Percentiles rank a stretch among this genome's conserved stretches.
phyloP scores from a whole-genome alignment of 2,888 invertebrate species.

The Laspeyria flexula region DNA sequence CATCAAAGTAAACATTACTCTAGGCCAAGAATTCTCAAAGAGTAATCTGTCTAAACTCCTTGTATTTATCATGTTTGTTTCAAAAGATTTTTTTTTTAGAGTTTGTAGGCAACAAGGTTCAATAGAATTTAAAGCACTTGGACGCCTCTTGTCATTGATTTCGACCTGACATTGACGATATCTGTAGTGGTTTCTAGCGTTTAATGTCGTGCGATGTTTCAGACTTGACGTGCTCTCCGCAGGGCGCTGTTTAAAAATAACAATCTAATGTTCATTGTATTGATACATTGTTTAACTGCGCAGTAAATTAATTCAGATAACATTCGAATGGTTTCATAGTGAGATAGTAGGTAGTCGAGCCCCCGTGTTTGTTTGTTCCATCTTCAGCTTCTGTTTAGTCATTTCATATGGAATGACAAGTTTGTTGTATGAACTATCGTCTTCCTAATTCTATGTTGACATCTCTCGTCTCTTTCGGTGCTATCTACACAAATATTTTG shows the following conservation, averaged over 20 bases:
- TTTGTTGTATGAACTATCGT: constrained; percentile 40
- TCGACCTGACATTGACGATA: too few species aligned
- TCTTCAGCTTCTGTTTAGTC: constrained; percentile 56
- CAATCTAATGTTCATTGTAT: not conserved
- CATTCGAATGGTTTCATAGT: constrained; percentile 40
- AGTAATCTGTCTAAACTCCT: too few species aligned
- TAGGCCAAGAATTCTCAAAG: too few species aligned
- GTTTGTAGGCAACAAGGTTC: too few species aligned
- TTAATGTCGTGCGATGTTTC: too few species aligned
- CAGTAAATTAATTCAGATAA: constrained; percentile 37
- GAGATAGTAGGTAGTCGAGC: constrained; percentile 58
- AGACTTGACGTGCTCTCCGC: too few species aligned
- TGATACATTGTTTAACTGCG: constrained; percentile 42
- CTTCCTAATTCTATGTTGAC: constrained; percentile 30
- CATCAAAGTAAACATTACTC: too few species aligned
- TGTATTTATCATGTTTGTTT: too few species aligned
- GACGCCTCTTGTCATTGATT: too few species aligned
- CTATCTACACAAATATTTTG: constrained; percentile 31
- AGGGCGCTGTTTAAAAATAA: not conserved
- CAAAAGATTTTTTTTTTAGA: too few species aligned
- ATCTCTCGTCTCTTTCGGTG: constrained; percentile 25
- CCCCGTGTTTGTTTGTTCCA: constrained; percentile 55
- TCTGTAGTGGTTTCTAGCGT: too few species aligned
- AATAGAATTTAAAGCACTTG: too few species aligned
- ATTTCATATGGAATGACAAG: constrained; percentile 53